phyloP scores from a whole-genome alignment of 1,140 invertebrate genomes.

The Trachelipus rathkii region DNA sequence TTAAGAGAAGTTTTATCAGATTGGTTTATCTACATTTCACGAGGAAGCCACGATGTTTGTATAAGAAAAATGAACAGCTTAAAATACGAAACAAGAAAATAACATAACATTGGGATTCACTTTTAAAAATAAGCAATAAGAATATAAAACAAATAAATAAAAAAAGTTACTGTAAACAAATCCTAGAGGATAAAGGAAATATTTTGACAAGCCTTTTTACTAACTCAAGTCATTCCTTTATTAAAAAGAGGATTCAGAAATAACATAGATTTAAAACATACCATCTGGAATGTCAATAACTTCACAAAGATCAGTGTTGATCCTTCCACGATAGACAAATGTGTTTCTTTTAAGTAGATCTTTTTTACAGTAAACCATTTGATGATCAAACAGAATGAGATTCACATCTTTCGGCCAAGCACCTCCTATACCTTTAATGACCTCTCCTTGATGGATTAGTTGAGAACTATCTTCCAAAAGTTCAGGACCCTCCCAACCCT shows the following conservation, averaged over 20 bases:
- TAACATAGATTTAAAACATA: conserved; percentile 38
- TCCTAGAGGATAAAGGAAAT: no score
- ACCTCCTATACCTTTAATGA: conserved; percentile 68
- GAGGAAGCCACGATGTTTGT: no score
- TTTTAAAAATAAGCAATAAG: no score
- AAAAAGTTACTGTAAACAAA: no score
- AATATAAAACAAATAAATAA: no score
- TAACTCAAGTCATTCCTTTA: neutral
- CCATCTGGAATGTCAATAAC: conserved; percentile 68
- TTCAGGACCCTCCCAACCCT: conserved; percentile 77
- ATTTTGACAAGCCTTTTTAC: neutral
- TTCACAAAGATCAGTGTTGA: conserved; percentile 66
- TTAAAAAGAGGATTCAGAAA: neutral
- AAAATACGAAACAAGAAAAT: no score
- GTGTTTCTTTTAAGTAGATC: conserved; percentile 76
- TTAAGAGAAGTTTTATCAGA: no score
- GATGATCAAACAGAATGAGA: conserved; percentile 83
- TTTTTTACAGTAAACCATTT: conserved; percentile 80
- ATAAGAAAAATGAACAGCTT: no score
- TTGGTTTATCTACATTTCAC: no score
- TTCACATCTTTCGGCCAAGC: conserved; percentile 78
- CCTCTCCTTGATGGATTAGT: conserved; percentile 76
- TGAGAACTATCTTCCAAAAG: conserved; percentile 72
- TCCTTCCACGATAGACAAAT: conserved; percentile 76
- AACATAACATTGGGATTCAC: no score